Base-by-base conservation (phyloP, 2,113 vertebrate species). In the Dascyllus trimaculatus region DNA sequence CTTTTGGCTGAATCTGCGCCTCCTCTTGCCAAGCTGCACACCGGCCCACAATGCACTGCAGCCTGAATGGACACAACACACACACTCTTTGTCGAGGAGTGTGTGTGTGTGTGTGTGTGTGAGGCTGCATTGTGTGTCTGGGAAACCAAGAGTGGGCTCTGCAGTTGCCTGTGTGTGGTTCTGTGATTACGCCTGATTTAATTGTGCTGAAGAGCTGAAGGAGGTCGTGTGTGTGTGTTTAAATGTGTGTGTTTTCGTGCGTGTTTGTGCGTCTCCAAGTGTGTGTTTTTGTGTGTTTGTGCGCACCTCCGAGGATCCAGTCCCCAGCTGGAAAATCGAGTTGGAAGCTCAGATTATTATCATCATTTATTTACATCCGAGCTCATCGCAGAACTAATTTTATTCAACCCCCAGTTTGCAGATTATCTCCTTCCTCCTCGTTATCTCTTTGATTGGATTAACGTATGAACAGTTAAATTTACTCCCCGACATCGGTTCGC, bases 341-440 rank as follows among this genome's bases (percentile, higher is more conserved):
- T 78, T 82, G 66, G 85, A 87, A 79, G 77, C 80, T 78, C 62
- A 67, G 80, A 86, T 88, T 82, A 84, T 86, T 66, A 88, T 90
- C 80, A 85, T 86, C 73, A 79, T 88, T 91, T 90, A 89, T 87
- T 88, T 79, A 79, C 82, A 79, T 77, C 64, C 4, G 26, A 29
- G 43, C 69, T 84, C 66, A 49, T 74, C 22, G 56, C 77, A 61
- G 76, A 79, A 72, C 64, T 86, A 80, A 87, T 87, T 81, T 71
- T 32, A 77, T 83, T 78, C 70, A 59, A 19, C 60, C 73, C 35
- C 67, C 79, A 18, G 38, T 85, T 78, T 75, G 63, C 76, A 75
- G 68, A 78, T 84, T 56, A 67, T 35, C 77, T 75, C 65, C 62
- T 78, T 70, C 81, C 69, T 49, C 24, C 58, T 74, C 62, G 15